Base-by-base conservation (phyloP, 2,888 invertebrate species). In the Neria commutata region DNA sequence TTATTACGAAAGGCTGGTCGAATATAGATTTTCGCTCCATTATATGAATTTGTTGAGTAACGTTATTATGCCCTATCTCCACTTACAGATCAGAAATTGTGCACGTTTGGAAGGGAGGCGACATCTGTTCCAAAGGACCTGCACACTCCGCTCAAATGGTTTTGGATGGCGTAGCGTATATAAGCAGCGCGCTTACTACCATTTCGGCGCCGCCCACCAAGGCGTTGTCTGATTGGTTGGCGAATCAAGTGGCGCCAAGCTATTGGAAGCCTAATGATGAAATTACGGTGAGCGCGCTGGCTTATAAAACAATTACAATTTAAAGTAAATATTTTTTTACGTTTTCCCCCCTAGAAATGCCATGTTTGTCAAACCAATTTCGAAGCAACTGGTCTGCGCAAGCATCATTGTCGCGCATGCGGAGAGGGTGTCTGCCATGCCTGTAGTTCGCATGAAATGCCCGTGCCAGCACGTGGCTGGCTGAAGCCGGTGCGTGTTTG, bases 261-360 rank as follows among this genome's bases (percentile, higher is more conserved):
- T 92, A 92, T 79, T 93, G 92, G 93, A 85, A 87, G 57, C 89
- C 91, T 8, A 92, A 92, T 77, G 83, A 87, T 65, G 87, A 91
- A 75, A 91, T 92, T 62, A 86, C 83, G 72, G 90, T 89, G 78
- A 78, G 82, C 76, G 45, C 10, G 11, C 40, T 14, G 10, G 56
- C 52, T 19, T 45, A 29, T 42, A 37, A 40, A n/a, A n/a, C n/a
- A n/a, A n/a, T n/a, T n/a, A 2, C 17, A 25, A 14, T 29, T 45
- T 21, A 14, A 29, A 33, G 1, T 8, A 47, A 19, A 34, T 5
- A 11, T 49, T 21, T 34, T 46, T 33, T 45, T 10, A 50, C 25
- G 17, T 46, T 45, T 24, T 16, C 17, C 8, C 34, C 29, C 40
- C 2, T 68, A 89, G 89, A 77, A 86, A 65, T 92, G 92, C 75